Evolutionary conservation across 2,797 vertebrate species (phyloP).

Genomic region (Tamandua tetradactyla): DNA sequence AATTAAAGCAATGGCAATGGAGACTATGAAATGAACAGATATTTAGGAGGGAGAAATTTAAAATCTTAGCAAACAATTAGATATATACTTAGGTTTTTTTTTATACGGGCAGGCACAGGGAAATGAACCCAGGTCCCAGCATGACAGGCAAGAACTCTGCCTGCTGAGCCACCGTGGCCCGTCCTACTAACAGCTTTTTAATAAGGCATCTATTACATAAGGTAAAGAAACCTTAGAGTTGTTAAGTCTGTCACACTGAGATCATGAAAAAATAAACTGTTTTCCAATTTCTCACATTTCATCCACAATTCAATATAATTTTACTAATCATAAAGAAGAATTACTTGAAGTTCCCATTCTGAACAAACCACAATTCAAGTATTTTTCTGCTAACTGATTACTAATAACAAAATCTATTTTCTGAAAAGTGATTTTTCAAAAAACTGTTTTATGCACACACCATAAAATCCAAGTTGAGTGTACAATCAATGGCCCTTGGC

Average conservation of each 20-base stretch:
- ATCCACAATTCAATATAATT: conserved; percentile 15
- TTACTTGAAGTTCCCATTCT: background rate
- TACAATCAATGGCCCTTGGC: too few relatives aligned
- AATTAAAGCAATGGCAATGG: background rate
- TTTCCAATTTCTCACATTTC: background rate
- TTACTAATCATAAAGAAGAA: conserved; percentile 39
- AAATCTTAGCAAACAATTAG: conserved; percentile 28
- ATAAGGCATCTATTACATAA: background rate
- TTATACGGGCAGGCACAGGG: too few relatives aligned
- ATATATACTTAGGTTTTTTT: background rate
- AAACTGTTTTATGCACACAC: too few relatives aligned
- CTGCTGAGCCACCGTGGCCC: too few relatives aligned
- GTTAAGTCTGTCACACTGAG: background rate
- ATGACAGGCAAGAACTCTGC: too few relatives aligned
- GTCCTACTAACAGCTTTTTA: too few relatives aligned
- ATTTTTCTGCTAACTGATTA: conserved; percentile 15
- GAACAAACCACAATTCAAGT: background rate
- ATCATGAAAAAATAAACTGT: conserved; percentile 13
- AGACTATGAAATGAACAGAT: background rate
- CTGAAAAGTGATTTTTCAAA: background rate
- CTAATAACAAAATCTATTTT: conserved; percentile 27
- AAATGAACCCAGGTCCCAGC: too few relatives aligned
- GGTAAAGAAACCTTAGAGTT: conserved; percentile 12
- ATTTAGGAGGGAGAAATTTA: conserved; percentile 30
- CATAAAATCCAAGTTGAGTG: too few relatives aligned